Conservation (phyloP, 2,888 invertebrate species). For the Cistogaster globosa region DNA sequence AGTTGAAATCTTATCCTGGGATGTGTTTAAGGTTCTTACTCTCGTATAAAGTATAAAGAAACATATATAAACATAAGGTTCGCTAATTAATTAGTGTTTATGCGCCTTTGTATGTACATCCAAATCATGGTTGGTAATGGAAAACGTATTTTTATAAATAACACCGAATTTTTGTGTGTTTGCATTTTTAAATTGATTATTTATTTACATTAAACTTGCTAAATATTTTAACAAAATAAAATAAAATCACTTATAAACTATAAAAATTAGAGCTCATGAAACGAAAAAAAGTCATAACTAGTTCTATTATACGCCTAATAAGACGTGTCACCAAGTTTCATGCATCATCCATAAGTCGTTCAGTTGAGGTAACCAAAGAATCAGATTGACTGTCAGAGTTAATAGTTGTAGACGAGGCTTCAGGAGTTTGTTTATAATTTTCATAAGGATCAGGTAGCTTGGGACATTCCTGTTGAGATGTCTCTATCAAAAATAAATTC, state of each 20-base stretch:
- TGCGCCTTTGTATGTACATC: too few relatives aligned
- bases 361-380: conserved; percentile 70
- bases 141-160: too few relatives aligned
- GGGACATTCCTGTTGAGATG: conserved; percentile 76
- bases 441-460: not conserved
- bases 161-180: too few relatives aligned
- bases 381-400: conserved; percentile 47
- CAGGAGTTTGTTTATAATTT: conserved; percentile 35
- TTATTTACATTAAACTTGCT: not conserved
- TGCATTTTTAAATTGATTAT: too few relatives aligned
- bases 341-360: conserved; percentile 73
- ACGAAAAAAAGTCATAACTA: conserved; percentile 74
- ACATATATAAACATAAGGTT: too few relatives aligned
- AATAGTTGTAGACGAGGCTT: conserved; percentile 12
- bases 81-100: too few relatives aligned
- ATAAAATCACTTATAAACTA: not conserved
- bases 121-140: too few relatives aligned
- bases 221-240: not conserved
- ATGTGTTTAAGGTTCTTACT: too few relatives aligned
- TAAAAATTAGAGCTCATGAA: conserved; percentile 40
- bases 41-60: too few relatives aligned
- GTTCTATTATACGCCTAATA: conserved; percentile 75
- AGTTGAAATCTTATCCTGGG: too few relatives aligned
- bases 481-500: conserved; percentile 75
- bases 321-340: conserved; percentile 78